A percentile compares a stretch with the other conserved stretches of the same genome.
These are phyloP conservation scores for Rotaria sp. DNA, from an alignment of 2,888 invertebrate genomes.

Conservation along the genomic window DNA sequence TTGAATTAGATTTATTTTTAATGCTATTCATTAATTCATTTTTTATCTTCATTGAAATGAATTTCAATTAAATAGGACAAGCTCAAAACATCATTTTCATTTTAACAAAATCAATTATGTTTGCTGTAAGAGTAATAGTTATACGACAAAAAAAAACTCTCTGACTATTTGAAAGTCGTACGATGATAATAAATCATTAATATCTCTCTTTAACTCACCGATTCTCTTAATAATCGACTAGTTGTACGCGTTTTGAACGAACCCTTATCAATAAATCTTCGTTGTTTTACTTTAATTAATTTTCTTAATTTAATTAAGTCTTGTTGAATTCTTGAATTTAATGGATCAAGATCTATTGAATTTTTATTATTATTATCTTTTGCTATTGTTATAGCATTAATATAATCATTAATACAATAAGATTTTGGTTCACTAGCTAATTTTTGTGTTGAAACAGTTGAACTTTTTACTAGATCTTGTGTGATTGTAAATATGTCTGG, in stretches of 20 bases:
- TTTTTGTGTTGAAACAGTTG: not conserved
- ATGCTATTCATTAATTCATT: too few relatives aligned
- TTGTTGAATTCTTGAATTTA: constrained; percentile 7
- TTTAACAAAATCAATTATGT: too few relatives aligned
- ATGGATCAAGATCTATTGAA: not conserved
- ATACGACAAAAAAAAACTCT: not conserved
- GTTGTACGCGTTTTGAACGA: not conserved
- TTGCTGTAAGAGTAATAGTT: too few relatives aligned
- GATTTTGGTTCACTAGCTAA: not conserved
- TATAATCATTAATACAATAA: not conserved
- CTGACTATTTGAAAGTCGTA: not conserved
- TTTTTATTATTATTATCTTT: not conserved
- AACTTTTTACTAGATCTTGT: too few relatives aligned
- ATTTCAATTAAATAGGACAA: too few relatives aligned
- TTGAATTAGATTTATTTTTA: too few relatives aligned
- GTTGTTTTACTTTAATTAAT: not conserved
- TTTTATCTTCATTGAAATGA: too few relatives aligned
- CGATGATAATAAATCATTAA: not conserved
- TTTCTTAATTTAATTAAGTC: constrained; percentile 18
- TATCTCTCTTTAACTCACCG: not conserved
- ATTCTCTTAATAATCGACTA: not conserved
- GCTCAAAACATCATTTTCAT: too few relatives aligned
- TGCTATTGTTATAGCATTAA: not conserved
- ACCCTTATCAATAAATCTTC: not conserved
- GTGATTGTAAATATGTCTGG: not conserved